Evolutionary conservation across 2,888 invertebrate species (phyloP).

Genomic region (Lasioglossum figueresi): DNA sequence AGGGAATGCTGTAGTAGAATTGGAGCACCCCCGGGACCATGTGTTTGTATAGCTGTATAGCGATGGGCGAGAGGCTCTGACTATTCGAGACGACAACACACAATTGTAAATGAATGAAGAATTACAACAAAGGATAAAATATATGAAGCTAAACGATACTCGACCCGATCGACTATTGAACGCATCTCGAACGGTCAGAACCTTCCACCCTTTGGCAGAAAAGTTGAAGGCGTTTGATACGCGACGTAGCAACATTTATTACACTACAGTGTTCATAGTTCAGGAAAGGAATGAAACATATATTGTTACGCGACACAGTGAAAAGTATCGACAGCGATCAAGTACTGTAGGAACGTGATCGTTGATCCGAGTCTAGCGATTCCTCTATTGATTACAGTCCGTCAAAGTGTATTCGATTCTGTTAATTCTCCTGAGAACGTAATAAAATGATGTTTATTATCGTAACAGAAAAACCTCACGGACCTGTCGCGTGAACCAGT

Average conservation of each 20-base stretch:
- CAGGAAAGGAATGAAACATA: slow-evolving; percentile 39
- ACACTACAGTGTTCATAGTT: slow-evolving; percentile 53
- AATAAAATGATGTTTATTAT: slow-evolving; percentile 19
- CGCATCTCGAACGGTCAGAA: not conserved
- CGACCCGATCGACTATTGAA: not conserved
- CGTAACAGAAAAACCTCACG: slow-evolving; percentile 24
- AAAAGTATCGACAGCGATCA: slow-evolving; percentile 19
- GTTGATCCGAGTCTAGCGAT: slow-evolving; percentile 24
- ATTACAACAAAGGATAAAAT: not conserved
- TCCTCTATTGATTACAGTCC: slow-evolving; percentile 15
- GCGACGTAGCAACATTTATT: slow-evolving; percentile 56
- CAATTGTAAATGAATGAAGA: not conserved
- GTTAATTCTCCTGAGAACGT: slow-evolving; percentile 9
- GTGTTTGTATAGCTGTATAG: slow-evolving; percentile 19
- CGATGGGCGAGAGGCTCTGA: not conserved
- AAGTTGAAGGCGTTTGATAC: slow-evolving; percentile 42
- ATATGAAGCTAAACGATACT: not conserved
- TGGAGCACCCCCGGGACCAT: slow-evolving; percentile 53
- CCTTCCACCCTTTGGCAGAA: slow-evolving; percentile 13
- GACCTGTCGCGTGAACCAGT: not conserved
- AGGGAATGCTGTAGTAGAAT: slow-evolving; percentile 29
- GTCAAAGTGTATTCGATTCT: slow-evolving; percentile 22
- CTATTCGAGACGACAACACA: not conserved
- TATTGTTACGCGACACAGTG: slow-evolving; percentile 54
- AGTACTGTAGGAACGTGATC: slow-evolving; percentile 34